Evolutionary conservation across 2,888 invertebrate species (phyloP), one percentile per base, ranked within the genome.

Genomic region (Sinhomidia bicolor): DNA sequence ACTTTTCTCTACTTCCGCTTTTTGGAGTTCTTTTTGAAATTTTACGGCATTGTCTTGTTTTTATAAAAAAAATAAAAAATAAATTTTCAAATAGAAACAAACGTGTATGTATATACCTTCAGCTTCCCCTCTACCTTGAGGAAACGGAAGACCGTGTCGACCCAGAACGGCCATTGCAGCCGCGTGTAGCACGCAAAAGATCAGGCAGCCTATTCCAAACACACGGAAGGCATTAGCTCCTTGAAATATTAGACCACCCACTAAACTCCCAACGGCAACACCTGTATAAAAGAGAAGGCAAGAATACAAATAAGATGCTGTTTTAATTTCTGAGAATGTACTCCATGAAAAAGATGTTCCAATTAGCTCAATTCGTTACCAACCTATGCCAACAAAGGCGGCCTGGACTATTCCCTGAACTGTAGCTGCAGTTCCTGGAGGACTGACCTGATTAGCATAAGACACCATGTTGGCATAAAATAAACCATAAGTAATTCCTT

Each of bases 401-500:
- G 74, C 74, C 74, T 68, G 68, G 2, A 97, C 96, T 60, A 98
- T 94, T 82, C 98, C 98, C 95, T 97, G 97, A 93, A 98, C 96
- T 14, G 98, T 98, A 0, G 97, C 97, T 93, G 97, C 97, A 0
- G 97, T 97, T 10, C 97, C 98, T 0, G 96, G 95, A 0, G 97
- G 97, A 1, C 98, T 96, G 0, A 97, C 95, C 89, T 96, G 95
- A 93, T 96, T 97, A 0, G 97, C 97, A 93, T 97, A 98, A 0
- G 97, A 97, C 20, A 97, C 96, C 97, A 98, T 97, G 10, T 97
- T 96, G 0, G 97, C 96, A 93, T 97, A 98, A 93, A 97, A 97
- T 93, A 98, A 95, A 23, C 98, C 98, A 93, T 97, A 97, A 0
- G 98, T 97, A 26, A 98, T 94, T 0, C 98, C 98, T 93, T 98